phyloP scores from a whole-genome alignment of 2,797 vertebrate species.

The Vultur gryphus region DNA sequence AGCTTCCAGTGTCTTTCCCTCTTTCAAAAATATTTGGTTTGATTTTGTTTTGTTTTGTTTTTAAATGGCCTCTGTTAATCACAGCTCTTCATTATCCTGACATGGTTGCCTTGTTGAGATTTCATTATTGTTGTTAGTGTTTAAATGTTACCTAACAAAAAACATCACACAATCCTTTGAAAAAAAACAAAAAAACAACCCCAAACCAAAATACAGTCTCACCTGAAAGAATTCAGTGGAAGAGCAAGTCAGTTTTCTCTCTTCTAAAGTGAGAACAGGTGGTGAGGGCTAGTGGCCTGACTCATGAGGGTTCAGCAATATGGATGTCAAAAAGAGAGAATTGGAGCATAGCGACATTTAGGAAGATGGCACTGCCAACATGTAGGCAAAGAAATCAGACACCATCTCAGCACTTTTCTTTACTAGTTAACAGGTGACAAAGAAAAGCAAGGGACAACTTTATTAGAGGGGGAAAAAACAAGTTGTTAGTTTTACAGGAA shows the following conservation, averaged over 20 bases:
- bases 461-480: not conserved
- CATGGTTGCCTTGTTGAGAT: not conserved
- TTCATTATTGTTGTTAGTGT: not conserved
- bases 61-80: not conserved
- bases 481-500: not conserved
- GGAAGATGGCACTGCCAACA: not conserved
- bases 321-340: not conserved
- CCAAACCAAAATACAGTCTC: not conserved
- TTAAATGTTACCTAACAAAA: not conserved
- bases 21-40: not conserved
- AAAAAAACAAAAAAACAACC: not conserved
- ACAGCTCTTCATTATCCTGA: not conserved
- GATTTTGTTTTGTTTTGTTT: not conserved
- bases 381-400: not conserved
- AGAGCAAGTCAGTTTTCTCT: not conserved
- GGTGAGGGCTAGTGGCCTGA: not conserved
- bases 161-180: not conserved
- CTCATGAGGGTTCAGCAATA: not conserved
- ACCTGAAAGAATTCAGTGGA: not conserved
- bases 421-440: not conserved
- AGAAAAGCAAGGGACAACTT: not conserved
- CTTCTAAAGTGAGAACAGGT: not conserved
- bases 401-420: not conserved
- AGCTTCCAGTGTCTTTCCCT: not conserved
- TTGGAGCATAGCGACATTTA: rapidly evolving